phyloP scores from a whole-genome alignment of 2,113 vertebrate genomes.

The Struthidea cinerea region DNA sequence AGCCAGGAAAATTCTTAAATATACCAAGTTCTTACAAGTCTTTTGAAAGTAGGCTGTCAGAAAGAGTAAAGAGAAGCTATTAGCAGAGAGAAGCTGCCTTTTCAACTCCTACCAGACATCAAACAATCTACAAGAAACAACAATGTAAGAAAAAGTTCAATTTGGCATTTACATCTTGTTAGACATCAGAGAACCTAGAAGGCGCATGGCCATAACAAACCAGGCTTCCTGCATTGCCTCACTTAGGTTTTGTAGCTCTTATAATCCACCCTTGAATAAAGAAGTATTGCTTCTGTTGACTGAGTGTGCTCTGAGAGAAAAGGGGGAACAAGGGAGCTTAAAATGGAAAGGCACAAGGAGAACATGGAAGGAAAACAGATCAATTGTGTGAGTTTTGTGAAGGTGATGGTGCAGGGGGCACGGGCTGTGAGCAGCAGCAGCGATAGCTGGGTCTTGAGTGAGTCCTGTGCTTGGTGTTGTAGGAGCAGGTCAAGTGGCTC shows the following conservation, averaged over 20 bases:
- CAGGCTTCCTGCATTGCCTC: not conserved
- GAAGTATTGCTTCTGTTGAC: not conserved
- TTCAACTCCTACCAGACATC: constrained; percentile 49
- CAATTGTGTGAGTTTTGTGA: not conserved
- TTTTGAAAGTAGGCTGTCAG: constrained; percentile 35
- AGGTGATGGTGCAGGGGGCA: not conserved
- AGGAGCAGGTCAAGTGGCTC: not conserved
- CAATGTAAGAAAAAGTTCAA: constrained; percentile 12
- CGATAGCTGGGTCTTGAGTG: not conserved
- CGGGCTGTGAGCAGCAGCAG: not conserved
- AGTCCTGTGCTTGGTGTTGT: not conserved
- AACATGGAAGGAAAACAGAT: not conserved
- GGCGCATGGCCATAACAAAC: not conserved
- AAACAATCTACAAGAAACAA: constrained; percentile 49
- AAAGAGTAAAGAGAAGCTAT: constrained; percentile 33
- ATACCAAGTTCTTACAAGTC: not conserved
- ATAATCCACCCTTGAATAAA: not conserved
- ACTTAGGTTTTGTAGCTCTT: not conserved
- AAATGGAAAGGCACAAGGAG: not conserved
- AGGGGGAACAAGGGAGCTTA: not conserved
- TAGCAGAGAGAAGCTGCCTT: constrained; percentile 13
- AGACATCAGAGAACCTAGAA: constrained; percentile 8
- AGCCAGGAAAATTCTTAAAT: constrained; percentile 38
- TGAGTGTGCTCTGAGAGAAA: not conserved
- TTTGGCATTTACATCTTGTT: constrained; percentile 23